phyloP scores from a whole-genome alignment of 23 tunicate genomes.

The Ascidia mentula region DNA sequence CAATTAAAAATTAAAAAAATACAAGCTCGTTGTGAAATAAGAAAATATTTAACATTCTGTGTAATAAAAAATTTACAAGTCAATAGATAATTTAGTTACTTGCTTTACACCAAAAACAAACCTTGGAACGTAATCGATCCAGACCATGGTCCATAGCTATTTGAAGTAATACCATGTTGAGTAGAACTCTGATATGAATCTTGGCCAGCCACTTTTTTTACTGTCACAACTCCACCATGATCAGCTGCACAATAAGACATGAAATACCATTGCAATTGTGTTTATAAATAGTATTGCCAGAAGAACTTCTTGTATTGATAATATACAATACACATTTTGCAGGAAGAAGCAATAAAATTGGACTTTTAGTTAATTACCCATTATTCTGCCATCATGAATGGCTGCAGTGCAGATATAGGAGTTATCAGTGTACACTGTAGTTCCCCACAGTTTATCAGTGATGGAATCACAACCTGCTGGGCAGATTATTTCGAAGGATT shows the following conservation, averaged over 20 bases:
- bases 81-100: too few species aligned
- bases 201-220: constrained; percentile 45
- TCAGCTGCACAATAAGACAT: constrained; percentile 65
- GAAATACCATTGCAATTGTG: too few species aligned
- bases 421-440: constrained; percentile 62
- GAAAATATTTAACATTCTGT: too few species aligned
- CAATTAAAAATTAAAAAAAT: too few species aligned
- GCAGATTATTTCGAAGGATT: constrained; percentile 46
- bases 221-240: constrained; percentile 83
- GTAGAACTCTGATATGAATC: constrained; percentile 45
- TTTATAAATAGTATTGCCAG: too few species aligned
- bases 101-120: too few species aligned
- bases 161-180: constrained; percentile 76
- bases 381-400: constrained; percentile 78
- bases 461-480: constrained; percentile 70
- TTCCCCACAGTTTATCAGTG: constrained; percentile 60
- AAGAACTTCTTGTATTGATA: too few species aligned
- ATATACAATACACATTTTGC: too few species aligned
- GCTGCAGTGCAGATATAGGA: constrained; percentile 91
- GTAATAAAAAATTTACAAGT: too few species aligned
- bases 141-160: constrained; percentile 26
- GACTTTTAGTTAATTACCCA: too few species aligned
- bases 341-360: too few species aligned
- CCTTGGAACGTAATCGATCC: constrained; percentile 68
- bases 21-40: too few species aligned